These are phyloP conservation scores for Cylloceria caligata DNA, from an alignment of 2,888 invertebrate species.

Conservation along the genomic window DNA sequence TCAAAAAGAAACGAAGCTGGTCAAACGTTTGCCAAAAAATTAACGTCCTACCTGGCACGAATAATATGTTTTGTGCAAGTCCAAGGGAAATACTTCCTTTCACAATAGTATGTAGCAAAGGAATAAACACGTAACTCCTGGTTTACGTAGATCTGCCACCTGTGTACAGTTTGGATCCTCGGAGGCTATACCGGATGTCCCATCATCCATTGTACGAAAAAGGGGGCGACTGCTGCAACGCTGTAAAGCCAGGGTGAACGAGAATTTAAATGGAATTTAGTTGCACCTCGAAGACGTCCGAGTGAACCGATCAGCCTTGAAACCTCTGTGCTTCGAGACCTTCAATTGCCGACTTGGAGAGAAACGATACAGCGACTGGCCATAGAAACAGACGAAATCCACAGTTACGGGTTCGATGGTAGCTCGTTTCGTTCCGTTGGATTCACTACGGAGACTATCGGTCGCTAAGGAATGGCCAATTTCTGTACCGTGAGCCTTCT, in stretches of 20 bases:
- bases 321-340: background rate
- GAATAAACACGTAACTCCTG: constrained; percentile 45
- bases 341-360: too few relatives aligned
- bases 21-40: constrained; percentile 61
- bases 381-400: background rate
- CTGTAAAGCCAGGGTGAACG: constrained; percentile 72
- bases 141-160: constrained; percentile 50
- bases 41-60: constrained; percentile 41
- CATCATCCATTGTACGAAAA: constrained; percentile 77
- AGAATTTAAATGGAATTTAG: constrained; percentile 78
- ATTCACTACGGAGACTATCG: background rate
- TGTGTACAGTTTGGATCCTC: constrained; percentile 38
- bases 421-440: background rate
- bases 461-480: background rate
- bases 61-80: constrained; percentile 23
- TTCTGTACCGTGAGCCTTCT: background rate
- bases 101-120: background rate
- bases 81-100: background rate
- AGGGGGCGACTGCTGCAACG: constrained; percentile 75
- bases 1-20: constrained; percentile 3
- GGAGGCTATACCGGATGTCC: constrained; percentile 75
- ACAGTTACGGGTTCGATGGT: background rate
- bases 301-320: constrained; percentile 66
- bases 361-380: background rate
- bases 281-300: constrained; percentile 70